phyloP scores from a whole-genome alignment of 2,888 invertebrate genomes.

The Notocelia uddmanniana region DNA sequence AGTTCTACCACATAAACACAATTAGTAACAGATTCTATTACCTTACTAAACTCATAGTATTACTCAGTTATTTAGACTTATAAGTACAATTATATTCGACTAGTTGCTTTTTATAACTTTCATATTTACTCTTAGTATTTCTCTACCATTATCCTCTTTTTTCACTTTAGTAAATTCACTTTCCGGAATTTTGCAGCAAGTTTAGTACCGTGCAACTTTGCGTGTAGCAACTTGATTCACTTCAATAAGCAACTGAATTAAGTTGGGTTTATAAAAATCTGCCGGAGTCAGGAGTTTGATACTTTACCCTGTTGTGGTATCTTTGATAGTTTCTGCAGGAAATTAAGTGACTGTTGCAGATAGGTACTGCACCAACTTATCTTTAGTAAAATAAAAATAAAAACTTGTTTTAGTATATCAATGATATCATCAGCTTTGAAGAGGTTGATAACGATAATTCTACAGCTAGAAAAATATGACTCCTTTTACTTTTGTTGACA shows the following conservation, averaged over 20 bases:
- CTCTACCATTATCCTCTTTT: background rate
- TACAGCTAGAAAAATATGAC: background rate
- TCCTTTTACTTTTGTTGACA: background rate
- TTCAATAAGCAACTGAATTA: conserved; percentile 77
- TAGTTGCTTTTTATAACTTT: background rate
- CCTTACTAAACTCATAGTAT: background rate
- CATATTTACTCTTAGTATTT: background rate
- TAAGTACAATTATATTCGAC: background rate
- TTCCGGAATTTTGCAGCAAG: conserved; percentile 36
- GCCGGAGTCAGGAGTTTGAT: conserved; percentile 31
- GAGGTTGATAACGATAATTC: background rate
- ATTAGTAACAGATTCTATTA: background rate
- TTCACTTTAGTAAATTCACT: conserved; percentile 28
- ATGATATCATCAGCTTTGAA: background rate
- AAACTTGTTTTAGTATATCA: conserved; percentile 11
- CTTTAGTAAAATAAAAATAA: background rate
- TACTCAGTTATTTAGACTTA: background rate
- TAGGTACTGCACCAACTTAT: background rate
- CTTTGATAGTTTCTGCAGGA: conserved; percentile 31
- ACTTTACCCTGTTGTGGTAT: conserved; percentile 19
- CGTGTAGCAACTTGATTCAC: conserved; percentile 60
- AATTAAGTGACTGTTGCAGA: conserved; percentile 16
- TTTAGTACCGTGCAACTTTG: conserved; percentile 38
- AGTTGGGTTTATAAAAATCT: conserved; percentile 69
- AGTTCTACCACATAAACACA: background rate